Conservation (phyloP, 2,888 invertebrate genomes). For the Timandra comae region DNA sequence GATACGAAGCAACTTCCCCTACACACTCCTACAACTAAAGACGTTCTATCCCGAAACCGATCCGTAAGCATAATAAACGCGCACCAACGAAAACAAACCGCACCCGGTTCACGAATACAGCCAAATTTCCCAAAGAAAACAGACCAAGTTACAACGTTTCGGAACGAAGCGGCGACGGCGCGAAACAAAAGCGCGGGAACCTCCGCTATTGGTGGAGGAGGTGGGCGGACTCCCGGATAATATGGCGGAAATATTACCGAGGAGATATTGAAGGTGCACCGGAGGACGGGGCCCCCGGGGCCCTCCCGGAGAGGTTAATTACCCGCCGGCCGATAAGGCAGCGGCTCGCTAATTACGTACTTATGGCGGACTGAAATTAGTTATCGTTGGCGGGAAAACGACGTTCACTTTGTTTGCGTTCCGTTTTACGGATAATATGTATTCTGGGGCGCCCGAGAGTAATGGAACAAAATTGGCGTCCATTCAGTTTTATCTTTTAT, state of each 20-base stretch:
- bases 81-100: slow-evolving; percentile 68
- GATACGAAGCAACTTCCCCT: slow-evolving; percentile 21
- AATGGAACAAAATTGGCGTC: slow-evolving; percentile 73
- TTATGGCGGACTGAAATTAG: slow-evolving; percentile 76
- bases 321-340: slow-evolving; percentile 76
- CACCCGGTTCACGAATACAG: slow-evolving; percentile 61
- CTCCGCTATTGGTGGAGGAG: slow-evolving; percentile 70
- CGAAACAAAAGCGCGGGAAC: slow-evolving; percentile 76
- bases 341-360: slow-evolving; percentile 76
- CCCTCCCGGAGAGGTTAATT: slow-evolving; percentile 71
- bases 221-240: slow-evolving; percentile 70
- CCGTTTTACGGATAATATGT: slow-evolving; percentile 73
- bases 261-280: slow-evolving; percentile 73
- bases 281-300: slow-evolving; percentile 37
- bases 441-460: slow-evolving; percentile 62
- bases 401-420: slow-evolving; percentile 75
- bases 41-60: slow-evolving; percentile 35
- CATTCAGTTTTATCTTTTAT: slow-evolving; percentile 68
- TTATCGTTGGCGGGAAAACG: slow-evolving; percentile 73
- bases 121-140: slow-evolving; percentile 69
- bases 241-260: slow-evolving; percentile 75
- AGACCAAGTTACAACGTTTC: slow-evolving; percentile 69
- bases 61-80: slow-evolving; percentile 56
- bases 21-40: slow-evolving; percentile 27
- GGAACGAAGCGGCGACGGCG: slow-evolving; percentile 58